Evolutionary conservation across 35 echinoderm and acorn worm species (phyloP).

Genomic region (Ophioderma brevispina): DNA sequence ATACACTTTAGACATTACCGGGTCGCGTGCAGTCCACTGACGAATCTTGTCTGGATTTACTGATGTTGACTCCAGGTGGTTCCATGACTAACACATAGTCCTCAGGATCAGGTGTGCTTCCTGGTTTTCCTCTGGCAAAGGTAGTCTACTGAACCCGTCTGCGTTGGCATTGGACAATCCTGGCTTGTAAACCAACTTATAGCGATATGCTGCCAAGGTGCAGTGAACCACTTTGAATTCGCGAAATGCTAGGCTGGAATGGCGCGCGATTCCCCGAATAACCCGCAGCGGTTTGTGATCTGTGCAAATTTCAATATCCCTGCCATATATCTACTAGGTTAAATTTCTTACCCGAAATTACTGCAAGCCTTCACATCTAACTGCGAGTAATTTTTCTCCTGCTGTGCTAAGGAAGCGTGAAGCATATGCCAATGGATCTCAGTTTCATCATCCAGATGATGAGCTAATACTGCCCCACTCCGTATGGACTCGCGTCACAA

Average conservation of each 20-base stretch:
- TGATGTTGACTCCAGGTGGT: background rate
- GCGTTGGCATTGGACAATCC: no score
- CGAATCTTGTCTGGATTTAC: no score
- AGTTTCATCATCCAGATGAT: background rate
- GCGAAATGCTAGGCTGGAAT: slow-evolving; percentile 34
- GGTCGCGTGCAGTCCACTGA: slow-evolving; percentile 29
- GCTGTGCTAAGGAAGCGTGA: slow-evolving; percentile 28
- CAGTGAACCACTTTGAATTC: slow-evolving; percentile 50
- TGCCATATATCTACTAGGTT: slow-evolving; percentile 59
- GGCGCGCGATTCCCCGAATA: slow-evolving; percentile 33
- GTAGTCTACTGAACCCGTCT: no score
- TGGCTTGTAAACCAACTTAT: no score
- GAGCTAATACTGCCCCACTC: slow-evolving; percentile 45
- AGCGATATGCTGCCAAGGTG: slow-evolving; percentile 23
- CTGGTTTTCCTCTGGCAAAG: no score
- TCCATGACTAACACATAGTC: slow-evolving; percentile 11
- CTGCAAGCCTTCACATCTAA: slow-evolving; percentile 61
- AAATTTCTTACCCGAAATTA: slow-evolving; percentile 68
- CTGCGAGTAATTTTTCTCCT: slow-evolving; percentile 61
- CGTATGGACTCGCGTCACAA: no score
- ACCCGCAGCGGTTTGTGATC: no score
- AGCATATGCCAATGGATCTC: slow-evolving; percentile 47
- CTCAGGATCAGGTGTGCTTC: no score
- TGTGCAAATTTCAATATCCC: slow-evolving; percentile 43
- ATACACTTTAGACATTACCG: slow-evolving; percentile 34